These are phyloP conservation scores for Pollenia griseotomentosa DNA, from an alignment of 2,888 invertebrate genomes.

Conservation along the genomic window DNA sequence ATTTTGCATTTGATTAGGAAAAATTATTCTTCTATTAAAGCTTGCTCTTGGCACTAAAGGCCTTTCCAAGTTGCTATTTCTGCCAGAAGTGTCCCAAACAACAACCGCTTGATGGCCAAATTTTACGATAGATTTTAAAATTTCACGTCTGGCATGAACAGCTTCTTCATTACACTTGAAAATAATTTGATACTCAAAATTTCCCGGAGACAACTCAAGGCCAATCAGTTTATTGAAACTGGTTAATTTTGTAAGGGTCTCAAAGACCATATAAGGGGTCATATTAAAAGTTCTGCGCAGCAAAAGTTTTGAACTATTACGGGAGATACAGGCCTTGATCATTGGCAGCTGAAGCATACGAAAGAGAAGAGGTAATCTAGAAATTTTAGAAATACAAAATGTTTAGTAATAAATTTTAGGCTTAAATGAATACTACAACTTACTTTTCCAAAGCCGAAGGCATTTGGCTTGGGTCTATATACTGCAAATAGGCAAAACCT, in stretches of 20 bases:
- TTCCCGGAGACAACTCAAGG: conserved; percentile 61
- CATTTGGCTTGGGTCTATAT: conserved; percentile 74
- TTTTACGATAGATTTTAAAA: conserved; percentile 71
- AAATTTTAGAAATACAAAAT: background rate
- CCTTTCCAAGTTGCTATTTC: background rate
- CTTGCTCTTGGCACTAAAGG: background rate
- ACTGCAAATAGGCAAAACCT: conserved; percentile 81
- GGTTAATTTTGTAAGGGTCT: conserved; percentile 71
- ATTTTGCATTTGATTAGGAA: background rate
- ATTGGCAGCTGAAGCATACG: conserved; percentile 48
- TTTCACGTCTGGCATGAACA: conserved; percentile 75
- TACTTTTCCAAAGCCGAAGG: conserved; percentile 75
- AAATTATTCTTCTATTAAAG: background rate
- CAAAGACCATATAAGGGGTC: conserved; percentile 75
- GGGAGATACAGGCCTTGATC: conserved; percentile 75
- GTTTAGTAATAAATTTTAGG: background rate
- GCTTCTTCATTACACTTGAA: conserved; percentile 80
- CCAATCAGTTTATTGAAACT: conserved; percentile 76
- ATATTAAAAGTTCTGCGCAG: conserved; percentile 74
- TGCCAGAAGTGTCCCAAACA: conserved; percentile 74
- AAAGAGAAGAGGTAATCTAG: conserved; percentile 75
- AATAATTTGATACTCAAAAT: conserved; percentile 76
- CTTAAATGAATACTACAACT: conserved; percentile 13
- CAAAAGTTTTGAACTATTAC: conserved; percentile 76
- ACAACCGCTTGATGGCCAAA: conserved; percentile 76